Percentiles rank a stretch among this genome's conserved stretches.
These are phyloP conservation scores for Ochropleura plecta DNA, from an alignment of 2,888 invertebrate genomes.

Conservation along the genomic window DNA sequence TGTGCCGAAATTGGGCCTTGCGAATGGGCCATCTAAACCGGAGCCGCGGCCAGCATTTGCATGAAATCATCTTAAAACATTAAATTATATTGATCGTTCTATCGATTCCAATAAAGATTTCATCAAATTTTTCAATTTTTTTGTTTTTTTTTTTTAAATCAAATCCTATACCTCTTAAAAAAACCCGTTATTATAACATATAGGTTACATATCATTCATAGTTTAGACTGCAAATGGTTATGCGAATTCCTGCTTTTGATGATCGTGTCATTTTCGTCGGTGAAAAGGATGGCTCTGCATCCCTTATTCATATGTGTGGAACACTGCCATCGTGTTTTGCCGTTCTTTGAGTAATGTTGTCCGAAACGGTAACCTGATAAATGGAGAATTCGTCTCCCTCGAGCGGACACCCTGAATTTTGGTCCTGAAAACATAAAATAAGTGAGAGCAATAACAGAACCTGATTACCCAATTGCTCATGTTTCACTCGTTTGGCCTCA, in stretches of 20 bases:
- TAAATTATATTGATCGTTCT: too few species aligned
- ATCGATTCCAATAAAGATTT: too few species aligned
- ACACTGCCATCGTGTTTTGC: constrained; percentile 70
- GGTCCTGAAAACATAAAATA: background rate
- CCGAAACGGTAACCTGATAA: background rate
- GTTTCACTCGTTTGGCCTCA: background rate
- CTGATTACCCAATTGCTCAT: too few species aligned
- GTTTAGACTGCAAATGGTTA: constrained; percentile 48
- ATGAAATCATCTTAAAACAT: too few species aligned
- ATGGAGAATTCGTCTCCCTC: background rate
- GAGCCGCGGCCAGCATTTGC: too few species aligned
- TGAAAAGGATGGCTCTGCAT: constrained; percentile 69
- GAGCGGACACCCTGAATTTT: constrained; percentile 24
- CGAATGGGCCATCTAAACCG: too few species aligned
- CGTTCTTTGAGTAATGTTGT: background rate
- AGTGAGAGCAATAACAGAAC: background rate
- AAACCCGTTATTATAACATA: too few species aligned
- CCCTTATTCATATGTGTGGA: constrained; percentile 67
- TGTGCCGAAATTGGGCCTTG: too few species aligned
- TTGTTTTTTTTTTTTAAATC: too few species aligned
- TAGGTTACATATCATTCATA: too few species aligned
- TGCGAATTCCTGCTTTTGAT: constrained; percentile 66
- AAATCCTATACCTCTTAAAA: too few species aligned
- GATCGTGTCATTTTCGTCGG: constrained; percentile 66
- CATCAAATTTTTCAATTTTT: too few species aligned